Conservation (phyloP, 2,113 vertebrate species). For the Nothoprocta pentlandii region DNA sequence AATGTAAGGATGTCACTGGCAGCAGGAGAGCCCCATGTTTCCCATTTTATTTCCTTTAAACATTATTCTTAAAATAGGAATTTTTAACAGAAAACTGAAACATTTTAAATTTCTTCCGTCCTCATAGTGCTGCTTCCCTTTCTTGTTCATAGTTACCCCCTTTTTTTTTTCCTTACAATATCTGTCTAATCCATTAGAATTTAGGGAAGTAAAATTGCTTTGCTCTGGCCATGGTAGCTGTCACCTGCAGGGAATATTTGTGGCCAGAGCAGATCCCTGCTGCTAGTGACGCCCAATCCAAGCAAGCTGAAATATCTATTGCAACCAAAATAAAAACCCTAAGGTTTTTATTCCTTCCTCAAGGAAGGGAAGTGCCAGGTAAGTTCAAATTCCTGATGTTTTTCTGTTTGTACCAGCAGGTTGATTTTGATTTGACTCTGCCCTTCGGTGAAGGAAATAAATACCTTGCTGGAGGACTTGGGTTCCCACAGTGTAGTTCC, state of each 20-base stretch:
- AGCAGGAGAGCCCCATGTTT: background rate
- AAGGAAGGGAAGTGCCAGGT: constrained; percentile 26
- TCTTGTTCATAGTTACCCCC: background rate
- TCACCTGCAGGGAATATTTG: background rate
- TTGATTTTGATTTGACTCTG: background rate
- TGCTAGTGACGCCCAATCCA: background rate
- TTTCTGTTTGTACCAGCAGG: background rate
- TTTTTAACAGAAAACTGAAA: background rate
- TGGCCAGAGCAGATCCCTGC: constrained; percentile 28
- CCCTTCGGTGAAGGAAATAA: background rate
- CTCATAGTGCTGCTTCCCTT: background rate
- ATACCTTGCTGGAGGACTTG: constrained; percentile 38
- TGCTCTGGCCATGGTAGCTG: background rate
- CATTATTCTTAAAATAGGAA: background rate
- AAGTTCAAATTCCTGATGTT: background rate
- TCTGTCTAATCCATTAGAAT: background rate
- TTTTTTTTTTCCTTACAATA: background rate
- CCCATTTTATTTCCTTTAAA: background rate
- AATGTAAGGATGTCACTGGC: background rate
- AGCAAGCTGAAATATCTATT: constrained; percentile 27
- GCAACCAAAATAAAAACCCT: background rate
- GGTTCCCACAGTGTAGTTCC: background rate
- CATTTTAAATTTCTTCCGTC: background rate
- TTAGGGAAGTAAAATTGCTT: background rate
- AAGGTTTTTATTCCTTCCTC: background rate